phyloP scores from a whole-genome alignment of 1,140 invertebrate genomes.

The Sycophila sp. region DNA sequence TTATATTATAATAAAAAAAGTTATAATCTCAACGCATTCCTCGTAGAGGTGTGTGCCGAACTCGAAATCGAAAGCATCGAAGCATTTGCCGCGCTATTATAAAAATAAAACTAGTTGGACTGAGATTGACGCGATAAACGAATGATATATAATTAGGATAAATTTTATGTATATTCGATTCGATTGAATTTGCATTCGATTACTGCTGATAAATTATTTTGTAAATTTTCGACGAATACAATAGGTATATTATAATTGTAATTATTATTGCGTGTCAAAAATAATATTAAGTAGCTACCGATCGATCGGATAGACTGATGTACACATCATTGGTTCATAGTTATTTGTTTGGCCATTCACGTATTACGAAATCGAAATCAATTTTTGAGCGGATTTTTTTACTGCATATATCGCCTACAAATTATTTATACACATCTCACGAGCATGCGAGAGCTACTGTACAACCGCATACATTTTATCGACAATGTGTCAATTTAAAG shows the following conservation, averaged over 20 bases:
- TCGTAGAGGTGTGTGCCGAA: neutral
- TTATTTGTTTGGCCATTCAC: no score
- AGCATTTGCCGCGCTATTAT: neutral
- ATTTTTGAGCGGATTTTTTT: conserved; percentile 14
- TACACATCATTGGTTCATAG: no score
- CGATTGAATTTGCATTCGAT: conserved; percentile 22
- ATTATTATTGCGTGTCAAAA: neutral
- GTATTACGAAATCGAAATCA: no score
- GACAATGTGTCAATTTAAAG: conserved; percentile 25
- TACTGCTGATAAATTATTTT: conserved; percentile 32
- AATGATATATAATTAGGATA: no score
- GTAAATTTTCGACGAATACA: no score
- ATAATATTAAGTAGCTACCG: no score
- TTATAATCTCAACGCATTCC: conserved; percentile 16
- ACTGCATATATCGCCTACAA: conserved; percentile 39
- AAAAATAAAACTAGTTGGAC: no score
- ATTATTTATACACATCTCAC: neutral
- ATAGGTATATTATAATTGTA: conserved; percentile 16
- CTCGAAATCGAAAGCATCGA: neutral
- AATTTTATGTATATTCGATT: conserved; percentile 3
- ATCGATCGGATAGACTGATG: no score
- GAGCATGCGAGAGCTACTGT: neutral
- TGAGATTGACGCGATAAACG: neutral
- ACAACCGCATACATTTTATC: neutral
- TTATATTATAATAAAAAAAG: neutral